Base-by-base conservation (phyloP, 2,888 invertebrate genomes). In the Drosophila nr. perissopoda region DNA sequence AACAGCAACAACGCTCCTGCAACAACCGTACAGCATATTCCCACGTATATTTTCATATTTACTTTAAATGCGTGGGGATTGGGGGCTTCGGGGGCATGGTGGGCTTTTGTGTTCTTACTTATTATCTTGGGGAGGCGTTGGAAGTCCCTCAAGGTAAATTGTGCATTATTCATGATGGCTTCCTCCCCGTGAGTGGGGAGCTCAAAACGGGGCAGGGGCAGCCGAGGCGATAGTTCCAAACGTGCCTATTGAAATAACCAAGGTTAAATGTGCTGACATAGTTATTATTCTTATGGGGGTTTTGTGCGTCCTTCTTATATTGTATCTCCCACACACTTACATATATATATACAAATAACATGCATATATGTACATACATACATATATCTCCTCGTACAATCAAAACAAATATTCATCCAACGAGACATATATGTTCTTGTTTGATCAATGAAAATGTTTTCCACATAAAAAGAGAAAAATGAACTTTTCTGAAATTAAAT, bases 101-200 rank as follows among this genome's bases (percentile, higher is more conserved):
- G 49, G 21, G 63, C 78, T 70, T 78, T 81, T 79, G 74, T 77
- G 78, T 73, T 80, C 86, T 81, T 74, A 69, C 76, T 85, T 85
- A 83, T 84, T 79, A 85, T 82, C 81, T 76, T 68, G 72, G 83
- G 81, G 78, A 88, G 90, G 86, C 85, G 87, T 88, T 79, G 81
- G 81, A 82, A 89, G 90, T 88, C 86, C 91, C 89, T 88, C 86
- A 87, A 81, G 84, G 81, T 87, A 87, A 90, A 85, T 76, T 81
- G 81, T 90, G 83, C 79, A 90, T 90, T 90, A 88, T 89, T 83
- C 78, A 90, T 88, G 81, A 74, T 63, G 49, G 36, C 51, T 42
- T 21, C 51, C 51, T 48, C 54, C 54, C n/a, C 5, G 5, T 21
- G 21, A 42, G 42, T 42, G 21, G 42, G 42, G 42, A 42, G 40